A percentile compares a stretch with the other conserved stretches of the same genome.
Evolutionary conservation across 2,888 invertebrate genomes (phyloP).

Genomic region (Herminia tarsipennalis): DNA sequence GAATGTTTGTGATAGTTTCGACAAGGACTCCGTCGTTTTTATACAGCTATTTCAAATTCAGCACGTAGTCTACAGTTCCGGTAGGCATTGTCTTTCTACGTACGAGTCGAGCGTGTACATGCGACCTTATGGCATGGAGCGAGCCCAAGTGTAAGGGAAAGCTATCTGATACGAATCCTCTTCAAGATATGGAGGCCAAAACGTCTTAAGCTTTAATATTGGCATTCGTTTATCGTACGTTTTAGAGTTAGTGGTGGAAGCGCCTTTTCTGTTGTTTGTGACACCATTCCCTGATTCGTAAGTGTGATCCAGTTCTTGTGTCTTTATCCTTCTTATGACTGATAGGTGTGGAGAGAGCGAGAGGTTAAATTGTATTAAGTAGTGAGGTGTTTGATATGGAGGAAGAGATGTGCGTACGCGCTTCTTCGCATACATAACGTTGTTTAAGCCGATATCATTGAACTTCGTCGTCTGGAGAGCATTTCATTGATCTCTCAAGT

Average conservation of each 20-base stretch:
- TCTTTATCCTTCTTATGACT: conserved; percentile 50
- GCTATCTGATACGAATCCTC: conserved; percentile 83
- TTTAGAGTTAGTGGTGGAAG: conserved; percentile 60
- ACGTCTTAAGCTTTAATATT: conserved; percentile 65
- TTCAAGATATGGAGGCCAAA: conserved; percentile 49
- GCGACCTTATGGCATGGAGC: conserved; percentile 66
- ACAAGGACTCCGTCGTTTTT: conserved; percentile 80
- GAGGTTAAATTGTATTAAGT: conserved; percentile 52
- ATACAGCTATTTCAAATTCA: conserved; percentile 86
- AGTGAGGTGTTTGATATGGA: conserved; percentile 75
- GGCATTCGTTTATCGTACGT: conserved; percentile 51
- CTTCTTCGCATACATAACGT: conserved; percentile 71
- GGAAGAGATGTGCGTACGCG: conserved; percentile 63
- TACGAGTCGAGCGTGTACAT: conserved; percentile 64
- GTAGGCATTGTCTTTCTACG: conserved; percentile 77
- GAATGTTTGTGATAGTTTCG: conserved; percentile 79
- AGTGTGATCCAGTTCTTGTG: conserved; percentile 66
- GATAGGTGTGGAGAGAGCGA: conserved; percentile 47
- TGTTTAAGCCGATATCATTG: conserved; percentile 71
- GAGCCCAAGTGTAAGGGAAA: conserved; percentile 79
- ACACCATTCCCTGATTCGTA: conserved; percentile 80
- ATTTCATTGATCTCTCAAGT: conserved; percentile 48
- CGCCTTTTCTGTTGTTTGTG: conserved; percentile 84
- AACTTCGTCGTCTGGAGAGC: conserved; percentile 74
- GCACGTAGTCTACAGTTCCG: conserved; percentile 77